Conservation (phyloP, 2,888 invertebrate species). For the Aphodius granarius region DNA sequence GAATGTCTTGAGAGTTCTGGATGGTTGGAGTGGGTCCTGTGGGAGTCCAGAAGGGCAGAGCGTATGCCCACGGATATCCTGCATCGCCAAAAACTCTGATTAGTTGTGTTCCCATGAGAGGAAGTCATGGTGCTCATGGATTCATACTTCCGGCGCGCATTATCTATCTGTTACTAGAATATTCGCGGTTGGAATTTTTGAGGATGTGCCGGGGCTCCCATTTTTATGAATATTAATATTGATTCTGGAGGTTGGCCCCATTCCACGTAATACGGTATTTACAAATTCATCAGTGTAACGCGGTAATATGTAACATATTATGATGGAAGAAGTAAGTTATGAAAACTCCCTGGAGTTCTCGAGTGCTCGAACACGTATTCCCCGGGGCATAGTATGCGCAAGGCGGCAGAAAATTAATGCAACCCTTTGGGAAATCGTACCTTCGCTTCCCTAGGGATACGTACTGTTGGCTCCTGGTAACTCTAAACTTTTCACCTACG, state of each 20-base stretch:
- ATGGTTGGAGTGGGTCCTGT: conserved; percentile 27
- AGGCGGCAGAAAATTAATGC: conserved; percentile 78
- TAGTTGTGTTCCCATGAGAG: conserved; percentile 43
- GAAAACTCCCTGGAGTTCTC: conserved; percentile 47
- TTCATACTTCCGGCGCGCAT: background rate
- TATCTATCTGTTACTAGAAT: background rate
- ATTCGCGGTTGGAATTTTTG: background rate
- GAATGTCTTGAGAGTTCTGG: background rate
- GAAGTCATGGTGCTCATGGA: conserved; percentile 13
- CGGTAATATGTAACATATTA: conserved; percentile 48
- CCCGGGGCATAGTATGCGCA: conserved; percentile 71
- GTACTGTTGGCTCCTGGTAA: conserved; percentile 36
- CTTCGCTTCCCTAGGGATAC: conserved; percentile 54
- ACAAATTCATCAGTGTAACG: conserved; percentile 42
- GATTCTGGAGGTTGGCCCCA: background rate
- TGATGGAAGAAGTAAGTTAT: conserved; percentile 53
- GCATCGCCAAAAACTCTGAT: conserved; percentile 48
- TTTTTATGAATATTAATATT: conserved; percentile 2
- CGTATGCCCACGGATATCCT: conserved; percentile 41
- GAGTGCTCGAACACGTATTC: conserved; percentile 54
- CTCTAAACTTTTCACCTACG: conserved; percentile 29
- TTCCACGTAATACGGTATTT: conserved; percentile 30
- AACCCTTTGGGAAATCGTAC: conserved; percentile 68
- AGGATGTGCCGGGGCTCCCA: background rate
- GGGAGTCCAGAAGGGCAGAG: conserved; percentile 39